Conservation (phyloP, 2,797 vertebrate species). For the Botia almorhae region DNA sequence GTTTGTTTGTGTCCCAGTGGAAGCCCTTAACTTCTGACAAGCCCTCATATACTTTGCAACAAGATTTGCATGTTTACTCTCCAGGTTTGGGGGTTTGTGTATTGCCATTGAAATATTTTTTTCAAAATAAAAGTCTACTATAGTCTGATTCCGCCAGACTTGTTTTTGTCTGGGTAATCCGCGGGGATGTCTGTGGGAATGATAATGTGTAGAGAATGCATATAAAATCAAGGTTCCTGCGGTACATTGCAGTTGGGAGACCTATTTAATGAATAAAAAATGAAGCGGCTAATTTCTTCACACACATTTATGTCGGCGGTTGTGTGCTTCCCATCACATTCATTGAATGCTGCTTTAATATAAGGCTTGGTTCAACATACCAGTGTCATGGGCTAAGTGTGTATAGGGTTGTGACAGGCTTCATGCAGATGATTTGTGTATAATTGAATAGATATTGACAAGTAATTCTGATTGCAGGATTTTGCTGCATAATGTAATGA, state of each 20-base stretch:
- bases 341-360: not conserved
- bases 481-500: not conserved
- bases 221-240: slow-evolving; percentile 50
- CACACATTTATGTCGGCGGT: slow-evolving; percentile 30
- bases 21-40: slow-evolving; percentile 9
- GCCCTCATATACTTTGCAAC: slow-evolving; percentile 11
- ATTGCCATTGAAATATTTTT: slow-evolving; percentile 12
- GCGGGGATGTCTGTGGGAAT: slow-evolving; percentile 53
- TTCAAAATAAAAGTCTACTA: slow-evolving; percentile 1
- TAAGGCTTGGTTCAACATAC: not conserved
- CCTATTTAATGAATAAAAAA: slow-evolving; percentile 42
- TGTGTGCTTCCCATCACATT: slow-evolving; percentile 6
- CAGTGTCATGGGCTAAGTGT: too few species aligned
- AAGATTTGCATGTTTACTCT: slow-evolving; percentile 4
- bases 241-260: slow-evolving; percentile 18
- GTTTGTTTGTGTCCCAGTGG: slow-evolving; percentile 26
- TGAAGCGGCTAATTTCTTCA: slow-evolving; percentile 15
- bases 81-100: slow-evolving; percentile 6
- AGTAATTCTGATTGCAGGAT: not conserved
- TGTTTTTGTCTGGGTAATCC: slow-evolving; percentile 41
- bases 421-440: too few species aligned
- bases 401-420: too few species aligned
- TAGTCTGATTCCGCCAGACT: slow-evolving; percentile 34
- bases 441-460: too few species aligned
- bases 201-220: slow-evolving; percentile 40